Base-by-base conservation (phyloP, 1,140 invertebrate species). In the Conus betulinus region DNA sequence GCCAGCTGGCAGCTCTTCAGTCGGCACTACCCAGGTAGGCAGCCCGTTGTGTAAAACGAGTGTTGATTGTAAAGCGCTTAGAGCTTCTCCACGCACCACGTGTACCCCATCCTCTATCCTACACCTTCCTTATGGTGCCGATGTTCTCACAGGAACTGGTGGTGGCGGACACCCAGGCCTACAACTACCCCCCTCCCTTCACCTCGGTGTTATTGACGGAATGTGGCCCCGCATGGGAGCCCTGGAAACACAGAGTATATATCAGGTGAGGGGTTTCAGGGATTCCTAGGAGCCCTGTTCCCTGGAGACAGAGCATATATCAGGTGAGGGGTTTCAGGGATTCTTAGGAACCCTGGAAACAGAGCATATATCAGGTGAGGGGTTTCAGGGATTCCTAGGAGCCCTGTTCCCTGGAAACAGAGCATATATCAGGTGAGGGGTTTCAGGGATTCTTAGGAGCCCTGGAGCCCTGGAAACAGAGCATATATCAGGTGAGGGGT, bases 291-390 rank as follows among this genome's bases (percentile, higher is more conserved):
- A 60, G 57, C 57, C 57, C 13, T 57, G 6, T n/a, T n/a, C n/a
- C n/a, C 39, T 39, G 39, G 39, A 39, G 3, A 39, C 39, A 39
- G 39, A 39, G 39, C 39, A 63, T 63, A 11, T 63, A 63, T 20
- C 60, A 63, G 60, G 60, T 63, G 39, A 39, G 39, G 39, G 39
- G 39, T 39, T 39, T 39, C 39, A 39, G 39, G 39, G 39, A 39
- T 39, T 39, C 39, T 39, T 95, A 93, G 94, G 71, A 86, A 11
- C 51, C 86, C 15, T 79, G 88, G 25, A 91, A 91, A 15, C 92
- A 94, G 85, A 96, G 96, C n/a, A 96, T 96, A 7, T 98, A 97
- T 96, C 96, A 96, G 85, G 57, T 60, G 15, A 15, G 57, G 57
- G 4, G 57, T 60, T 60, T 15, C 39, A 39, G 39, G 39, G 39